Conservation (phyloP, 2,797 vertebrate species). For the Tadarida brasiliensis region DNA sequence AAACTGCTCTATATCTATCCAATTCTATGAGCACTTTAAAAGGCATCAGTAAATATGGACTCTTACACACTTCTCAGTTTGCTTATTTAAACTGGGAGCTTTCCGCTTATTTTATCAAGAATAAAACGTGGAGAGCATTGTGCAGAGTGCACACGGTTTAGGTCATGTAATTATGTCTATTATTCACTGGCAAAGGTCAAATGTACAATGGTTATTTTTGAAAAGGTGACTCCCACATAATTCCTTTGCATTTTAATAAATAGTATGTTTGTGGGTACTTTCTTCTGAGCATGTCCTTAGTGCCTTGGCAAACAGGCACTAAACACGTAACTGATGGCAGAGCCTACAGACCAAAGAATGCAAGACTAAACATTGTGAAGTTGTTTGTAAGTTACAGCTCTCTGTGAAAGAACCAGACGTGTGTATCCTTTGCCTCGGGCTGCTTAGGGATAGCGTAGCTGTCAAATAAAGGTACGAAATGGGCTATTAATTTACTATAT, state of each 20-base stretch:
- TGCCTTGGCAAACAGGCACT: not conserved
- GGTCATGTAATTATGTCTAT: not conserved
- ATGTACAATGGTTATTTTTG: conserved; percentile 20
- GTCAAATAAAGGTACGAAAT: conserved; percentile 81
- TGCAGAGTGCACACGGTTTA: not conserved
- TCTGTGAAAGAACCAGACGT: conserved; percentile 40
- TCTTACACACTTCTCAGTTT: not conserved
- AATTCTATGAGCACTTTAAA: not conserved
- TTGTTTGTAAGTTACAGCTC: conserved; percentile 58
- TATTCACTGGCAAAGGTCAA: conserved; percentile 58
- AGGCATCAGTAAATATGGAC: not conserved
- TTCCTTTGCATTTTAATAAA: conserved; percentile 43
- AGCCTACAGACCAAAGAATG: conserved; percentile 31
- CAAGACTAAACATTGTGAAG: conserved; percentile 53
- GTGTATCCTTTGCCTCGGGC: conserved; percentile 68
- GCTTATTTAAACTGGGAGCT: not conserved
- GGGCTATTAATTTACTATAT: conserved; percentile 85
- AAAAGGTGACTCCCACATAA: not conserved
- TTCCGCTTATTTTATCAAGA: not conserved
- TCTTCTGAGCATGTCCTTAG: conserved; percentile 19
- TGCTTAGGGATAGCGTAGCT: conserved; percentile 73
- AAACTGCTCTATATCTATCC: not conserved
- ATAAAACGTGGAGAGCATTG: not conserved
- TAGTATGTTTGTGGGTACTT: not conserved
- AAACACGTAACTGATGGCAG: not conserved